phyloP scores from a whole-genome alignment of 2,888 invertebrate species.

The Horisme vitalbata region DNA sequence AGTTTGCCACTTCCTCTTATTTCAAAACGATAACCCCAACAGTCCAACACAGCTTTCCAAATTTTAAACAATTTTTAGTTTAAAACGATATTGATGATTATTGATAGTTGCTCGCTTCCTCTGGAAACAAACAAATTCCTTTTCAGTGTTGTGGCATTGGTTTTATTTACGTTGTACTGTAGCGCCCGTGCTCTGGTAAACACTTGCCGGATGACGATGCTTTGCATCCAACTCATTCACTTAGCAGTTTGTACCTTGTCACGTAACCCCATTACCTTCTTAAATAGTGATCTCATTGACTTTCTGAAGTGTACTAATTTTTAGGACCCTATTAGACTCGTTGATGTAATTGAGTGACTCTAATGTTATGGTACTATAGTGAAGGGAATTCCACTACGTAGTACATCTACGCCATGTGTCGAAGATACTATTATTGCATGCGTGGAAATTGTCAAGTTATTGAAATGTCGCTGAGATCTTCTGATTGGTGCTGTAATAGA shows the following conservation, averaged over 20 bases:
- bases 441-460: constrained; percentile 40
- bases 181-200: constrained; percentile 63
- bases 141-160: constrained; percentile 49
- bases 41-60: constrained; percentile 9
- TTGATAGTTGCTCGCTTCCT: constrained; percentile 39
- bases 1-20: constrained; percentile 12
- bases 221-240: constrained; percentile 37
- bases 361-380: constrained; percentile 16
- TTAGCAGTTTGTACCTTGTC: constrained; percentile 41
- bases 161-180: constrained; percentile 62
- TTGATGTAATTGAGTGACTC: constrained; percentile 6
- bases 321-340: constrained; percentile 11
- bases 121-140: constrained; percentile 70
- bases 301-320: constrained; percentile 16
- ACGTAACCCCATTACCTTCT: constrained; percentile 34
- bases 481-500: constrained; percentile 42
- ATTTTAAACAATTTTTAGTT: constrained; percentile 15
- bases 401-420: constrained; percentile 42
- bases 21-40: too few species aligned
- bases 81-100: constrained; percentile 23
- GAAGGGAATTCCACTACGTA: constrained; percentile 46
- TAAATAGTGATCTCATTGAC: constrained; percentile 30
- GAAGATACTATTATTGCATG: constrained; percentile 41
- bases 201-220: constrained; percentile 59
- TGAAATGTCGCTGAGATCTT: constrained; percentile 40